Percentiles rank a stretch among this genome's conserved stretches.
Conservation (phyloP, 2,113 vertebrate species). For the Macrotis lagotis region DNA sequence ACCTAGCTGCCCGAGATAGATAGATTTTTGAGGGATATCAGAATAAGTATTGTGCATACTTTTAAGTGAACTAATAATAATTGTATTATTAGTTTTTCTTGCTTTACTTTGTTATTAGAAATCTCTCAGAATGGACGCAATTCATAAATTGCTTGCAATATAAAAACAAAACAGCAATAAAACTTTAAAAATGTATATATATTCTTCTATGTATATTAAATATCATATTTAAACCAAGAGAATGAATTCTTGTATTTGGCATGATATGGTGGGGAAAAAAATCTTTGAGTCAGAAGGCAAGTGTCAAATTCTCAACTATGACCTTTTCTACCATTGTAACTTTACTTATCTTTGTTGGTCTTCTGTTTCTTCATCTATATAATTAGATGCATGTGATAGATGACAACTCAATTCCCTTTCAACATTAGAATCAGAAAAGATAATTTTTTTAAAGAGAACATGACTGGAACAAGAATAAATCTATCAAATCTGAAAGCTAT, state of each 20-base stretch:
- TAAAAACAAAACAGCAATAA: neutral
- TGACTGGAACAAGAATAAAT: neutral
- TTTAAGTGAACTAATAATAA: neutral
- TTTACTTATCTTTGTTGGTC: neutral
- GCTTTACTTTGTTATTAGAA: neutral
- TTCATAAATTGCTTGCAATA: neutral
- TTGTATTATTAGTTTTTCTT: neutral
- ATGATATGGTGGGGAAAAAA: neutral
- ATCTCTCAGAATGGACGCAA: neutral
- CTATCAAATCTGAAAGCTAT: neutral
- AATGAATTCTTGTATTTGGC: neutral
- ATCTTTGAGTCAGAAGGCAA: neutral
- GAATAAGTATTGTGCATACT: neutral
- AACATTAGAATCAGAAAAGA: neutral
- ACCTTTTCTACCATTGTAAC: neutral
- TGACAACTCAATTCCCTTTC: neutral
- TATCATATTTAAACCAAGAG: neutral
- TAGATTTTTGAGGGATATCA: neutral
- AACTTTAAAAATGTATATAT: neutral
- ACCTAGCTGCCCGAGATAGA: no score
- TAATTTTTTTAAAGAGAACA: neutral
- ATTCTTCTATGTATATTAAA: neutral
- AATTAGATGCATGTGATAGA: neutral
- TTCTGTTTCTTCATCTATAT: neutral
- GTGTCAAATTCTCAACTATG: neutral